A percentile compares a stretch with the other conserved stretches of the same genome.
phyloP scores from a whole-genome alignment of 53 echinoderm and acorn worm species.

The Luidia sarsii region DNA sequence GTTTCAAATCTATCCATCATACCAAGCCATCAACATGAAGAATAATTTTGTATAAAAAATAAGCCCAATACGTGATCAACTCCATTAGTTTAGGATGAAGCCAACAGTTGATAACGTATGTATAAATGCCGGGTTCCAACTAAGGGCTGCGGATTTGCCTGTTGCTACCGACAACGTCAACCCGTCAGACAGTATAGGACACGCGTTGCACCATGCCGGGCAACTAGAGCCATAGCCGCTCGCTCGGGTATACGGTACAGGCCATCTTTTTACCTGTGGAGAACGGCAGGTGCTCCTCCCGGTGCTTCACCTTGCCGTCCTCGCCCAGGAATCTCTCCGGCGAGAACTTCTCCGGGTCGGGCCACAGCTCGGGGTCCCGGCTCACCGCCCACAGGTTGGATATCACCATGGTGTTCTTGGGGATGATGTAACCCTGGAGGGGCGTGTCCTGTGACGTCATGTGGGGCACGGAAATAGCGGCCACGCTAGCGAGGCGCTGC shows the following conservation, averaged over 20 bases:
- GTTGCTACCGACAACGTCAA: no score
- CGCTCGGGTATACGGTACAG: neutral
- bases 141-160: no score
- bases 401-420: slow-evolving; percentile 42
- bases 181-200: no score
- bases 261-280: slow-evolving; percentile 27
- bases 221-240: no score
- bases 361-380: slow-evolving; percentile 36
- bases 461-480: slow-evolving; percentile 17
- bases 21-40: no score
- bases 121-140: no score
- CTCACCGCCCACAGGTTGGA: slow-evolving; percentile 50
- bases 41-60: no score
- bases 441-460: slow-evolving; percentile 3
- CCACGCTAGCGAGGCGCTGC: slow-evolving; percentile 29
- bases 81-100: no score
- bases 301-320: slow-evolving; percentile 4
- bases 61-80: no score
- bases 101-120: no score
- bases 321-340: slow-evolving; percentile 54
- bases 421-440: slow-evolving; percentile 35
- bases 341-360: slow-evolving; percentile 42
- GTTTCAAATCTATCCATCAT: no score
- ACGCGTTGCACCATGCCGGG: no score
- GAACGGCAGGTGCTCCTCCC: slow-evolving; percentile 27